Conservation (phyloP, 2,888 invertebrate species). For the Stictocephala bisonia region DNA sequence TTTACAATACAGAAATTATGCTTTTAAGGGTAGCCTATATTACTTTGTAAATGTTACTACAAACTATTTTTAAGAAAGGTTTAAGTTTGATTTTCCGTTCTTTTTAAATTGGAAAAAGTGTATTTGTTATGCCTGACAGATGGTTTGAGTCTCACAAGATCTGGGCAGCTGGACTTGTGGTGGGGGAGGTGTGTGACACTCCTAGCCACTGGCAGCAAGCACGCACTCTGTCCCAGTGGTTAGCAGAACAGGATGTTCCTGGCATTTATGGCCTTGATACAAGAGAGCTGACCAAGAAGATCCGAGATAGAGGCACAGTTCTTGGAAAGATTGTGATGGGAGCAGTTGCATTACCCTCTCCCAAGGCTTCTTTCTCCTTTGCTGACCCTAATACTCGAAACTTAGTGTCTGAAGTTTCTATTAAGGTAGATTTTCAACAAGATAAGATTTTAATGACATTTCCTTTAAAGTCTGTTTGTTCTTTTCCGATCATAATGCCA, state of each 20-base stretch:
- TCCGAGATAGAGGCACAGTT: constrained; percentile 89
- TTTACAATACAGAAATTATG: background rate
- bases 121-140: constrained; percentile 68
- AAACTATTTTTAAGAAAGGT: too few relatives aligned
- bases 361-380: constrained; percentile 64
- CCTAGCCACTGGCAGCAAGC: constrained; percentile 93
- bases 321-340: constrained; percentile 73
- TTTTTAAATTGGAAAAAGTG: background rate
- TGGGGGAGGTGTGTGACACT: constrained; percentile 86
- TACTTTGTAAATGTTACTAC: too few relatives aligned
- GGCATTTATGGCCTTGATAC: constrained; percentile 96
- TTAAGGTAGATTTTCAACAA: constrained; percentile 71
- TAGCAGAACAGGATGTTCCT: constrained; percentile 80
- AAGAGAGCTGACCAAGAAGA: constrained; percentile 89
- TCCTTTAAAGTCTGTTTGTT: too few relatives aligned
- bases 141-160: constrained; percentile 93
- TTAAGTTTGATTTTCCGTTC: background rate
- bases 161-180: constrained; percentile 92
- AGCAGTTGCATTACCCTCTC: constrained; percentile 58
- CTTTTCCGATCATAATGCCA: too few relatives aligned
- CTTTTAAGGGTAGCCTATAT: background rate
- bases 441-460: too few relatives aligned
- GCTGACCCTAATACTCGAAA: constrained; percentile 88
- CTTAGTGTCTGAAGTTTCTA: constrained; percentile 92
- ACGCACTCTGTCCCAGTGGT: constrained; percentile 86